Base-by-base conservation (phyloP, 1,140 invertebrate genomes). In the Aphelenchoides fujianensis region DNA sequence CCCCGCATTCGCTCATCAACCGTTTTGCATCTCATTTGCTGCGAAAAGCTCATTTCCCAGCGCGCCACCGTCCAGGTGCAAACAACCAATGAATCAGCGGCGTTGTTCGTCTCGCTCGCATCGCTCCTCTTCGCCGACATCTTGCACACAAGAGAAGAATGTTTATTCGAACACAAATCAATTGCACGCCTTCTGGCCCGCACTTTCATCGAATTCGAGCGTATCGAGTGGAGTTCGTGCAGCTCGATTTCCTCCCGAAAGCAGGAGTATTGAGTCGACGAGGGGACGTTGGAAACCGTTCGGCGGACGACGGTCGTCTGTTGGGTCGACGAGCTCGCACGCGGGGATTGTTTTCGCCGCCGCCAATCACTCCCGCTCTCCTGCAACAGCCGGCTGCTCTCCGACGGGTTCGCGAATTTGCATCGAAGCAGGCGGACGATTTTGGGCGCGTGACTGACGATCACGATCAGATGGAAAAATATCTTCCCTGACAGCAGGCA, bases 181-280 rank as follows among this genome's bases (percentile, higher is more conserved):
- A n/a, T n/a, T n/a, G n/a, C n/a, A n/a, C n/a, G n/a, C n/a, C n/a
- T n/a, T n/a, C n/a, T 48, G 12, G 12, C 41, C 12, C 41, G 41
- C 23, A 48, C 23, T 48, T 48, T 48, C 41, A 23, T 48, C 23
- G 41, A 48, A 23, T 48, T 12, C 12, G 12, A 48, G 23, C 41
- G 41, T 48, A 48, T 16, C 12, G 41, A 23, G 12, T 23, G 41
- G 23, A 48, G 12, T 48, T 48, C 41, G 12, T 59, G 55, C 5
- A 59, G 19, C 34, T 59, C 55, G 55, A 59, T 59, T 16, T 59
- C 19, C 5, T 59, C 41, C 41, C 23, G 41, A 48, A 48, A 48
- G 12, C 23, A 12, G 41, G 41, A 12, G 41, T 12, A 12, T 48
- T 48, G 41, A 48, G 41, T 12, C 23, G 41, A 23, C 23, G 12